phyloP scores from a whole-genome alignment of 2,113 vertebrate genomes.

The Atrichornis clamosus region DNA sequence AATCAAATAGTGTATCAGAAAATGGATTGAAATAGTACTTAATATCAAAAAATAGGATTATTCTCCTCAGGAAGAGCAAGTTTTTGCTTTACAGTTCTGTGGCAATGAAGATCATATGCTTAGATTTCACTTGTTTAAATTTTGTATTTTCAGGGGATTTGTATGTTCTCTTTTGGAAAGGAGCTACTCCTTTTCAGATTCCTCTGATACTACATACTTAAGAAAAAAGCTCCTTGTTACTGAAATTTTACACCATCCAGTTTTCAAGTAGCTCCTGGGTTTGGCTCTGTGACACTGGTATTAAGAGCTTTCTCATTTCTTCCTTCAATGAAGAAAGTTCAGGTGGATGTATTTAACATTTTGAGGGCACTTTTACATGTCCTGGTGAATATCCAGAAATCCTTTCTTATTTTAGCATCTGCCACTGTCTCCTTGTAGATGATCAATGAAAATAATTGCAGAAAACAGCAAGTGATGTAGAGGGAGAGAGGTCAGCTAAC shows the following conservation, averaged over 20 bases:
- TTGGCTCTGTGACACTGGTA: neutral
- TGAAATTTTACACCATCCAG: neutral
- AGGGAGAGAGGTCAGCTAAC: neutral
- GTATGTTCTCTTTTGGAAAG: neutral
- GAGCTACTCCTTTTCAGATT: neutral
- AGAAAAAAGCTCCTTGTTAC: neutral
- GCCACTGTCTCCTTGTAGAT: neutral
- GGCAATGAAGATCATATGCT: neutral
- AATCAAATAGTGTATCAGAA: neutral
- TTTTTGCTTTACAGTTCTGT: neutral
- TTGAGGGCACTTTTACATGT: neutral
- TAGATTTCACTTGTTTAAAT: neutral
- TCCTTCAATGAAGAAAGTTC: neutral
- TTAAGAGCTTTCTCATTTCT: neutral
- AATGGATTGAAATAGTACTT: neutral
- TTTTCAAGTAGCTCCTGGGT: neutral
- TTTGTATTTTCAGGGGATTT: neutral
- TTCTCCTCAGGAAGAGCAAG: neutral
- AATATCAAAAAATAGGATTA: neutral
- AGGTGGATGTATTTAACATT: neutral
- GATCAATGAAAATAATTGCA: neutral
- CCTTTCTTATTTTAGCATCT: neutral
- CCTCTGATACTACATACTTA: neutral
- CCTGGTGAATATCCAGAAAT: neutral
- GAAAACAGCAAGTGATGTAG: neutral